Conservation (phyloP, 2,113 vertebrate species). For the Paratilapia polleni region DNA sequence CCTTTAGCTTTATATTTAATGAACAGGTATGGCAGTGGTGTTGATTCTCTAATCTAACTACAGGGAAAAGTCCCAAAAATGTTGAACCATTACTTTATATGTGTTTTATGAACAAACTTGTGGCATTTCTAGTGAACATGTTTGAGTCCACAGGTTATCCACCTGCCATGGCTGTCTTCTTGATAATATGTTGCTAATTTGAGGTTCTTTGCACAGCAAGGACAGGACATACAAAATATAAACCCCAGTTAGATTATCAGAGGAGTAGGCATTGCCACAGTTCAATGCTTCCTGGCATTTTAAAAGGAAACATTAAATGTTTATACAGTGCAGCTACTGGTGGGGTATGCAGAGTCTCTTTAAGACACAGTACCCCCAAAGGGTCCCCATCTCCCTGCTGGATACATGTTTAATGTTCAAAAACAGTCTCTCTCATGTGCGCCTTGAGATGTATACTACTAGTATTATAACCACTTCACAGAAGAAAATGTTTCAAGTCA, state of each 20-base stretch:
- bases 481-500: rapidly evolving
- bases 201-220: rapidly evolving
- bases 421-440: background rate
- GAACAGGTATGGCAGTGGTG: background rate
- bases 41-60: no score
- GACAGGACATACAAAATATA: no score
- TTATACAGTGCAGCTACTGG: background rate
- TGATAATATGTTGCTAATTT: background rate
- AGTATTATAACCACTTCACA: background rate
- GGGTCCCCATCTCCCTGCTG: background rate
- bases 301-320: conserved; percentile 2
- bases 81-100: background rate
- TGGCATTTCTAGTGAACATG: background rate
- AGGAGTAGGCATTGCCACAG: background rate
- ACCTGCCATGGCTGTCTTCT: background rate
- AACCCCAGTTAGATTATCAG: background rate
- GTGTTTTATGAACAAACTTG: no score
- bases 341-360: background rate
- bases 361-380: background rate
- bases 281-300: conserved; percentile 15
- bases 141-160: background rate
- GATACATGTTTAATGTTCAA: background rate
- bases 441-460: background rate
- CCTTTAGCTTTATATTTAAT: background rate
- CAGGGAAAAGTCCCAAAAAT: background rate